Evolutionary conservation across 1,140 invertebrate genomes (phyloP), one percentile per base, ranked within the genome.

Genomic region (Camponotus vicinus): DNA sequence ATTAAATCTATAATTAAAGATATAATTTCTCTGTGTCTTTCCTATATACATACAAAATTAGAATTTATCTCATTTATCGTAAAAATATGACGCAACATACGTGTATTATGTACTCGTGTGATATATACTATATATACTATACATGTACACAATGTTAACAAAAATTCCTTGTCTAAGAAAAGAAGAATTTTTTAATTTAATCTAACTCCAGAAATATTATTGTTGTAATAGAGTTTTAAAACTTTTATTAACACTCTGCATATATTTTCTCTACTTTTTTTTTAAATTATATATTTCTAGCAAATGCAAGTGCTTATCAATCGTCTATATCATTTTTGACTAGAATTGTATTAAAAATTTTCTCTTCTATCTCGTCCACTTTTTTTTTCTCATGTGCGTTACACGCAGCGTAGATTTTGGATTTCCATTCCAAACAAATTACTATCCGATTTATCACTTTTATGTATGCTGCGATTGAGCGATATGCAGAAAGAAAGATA

Each of bases 401-500:
- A 3, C 15, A 52, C 0, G 9, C 1, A 11, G 15, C 11, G 13
- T 18, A 40, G 27, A 27, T 27, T 27, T 40, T 32, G n/a, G n/a
- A 57, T 76, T 76, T 27, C 57, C 9, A 2, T 32, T 18, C 6
- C 13, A 4, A 32, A 34, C 18, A 8, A 76, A 34, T 5, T 27
- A 3, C 2, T 9, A 8, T 42, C 15, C 4, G 8, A 27, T 8
- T 61, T 45, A 2, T 13, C 15, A 27, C 7, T 70, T 49, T 92
- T 96, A 97, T 86, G 95, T 96, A 93, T 99, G 98, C 52, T 98
- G 96, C 18, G 96, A 97, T 37, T 97, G 96, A 6, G 97, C 97
- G 87, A 99, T 97, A 94, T 99, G 99, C 0, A 99, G 95, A 93
- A 98, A 99, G 93, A 99, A 99, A 0, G 97, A 96, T 0, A 99